A percentile compares a stretch with the other conserved stretches of the same genome.
Evolutionary conservation across 2,797 vertebrate species (phyloP).

Genomic region (Myotis planiceps): DNA sequence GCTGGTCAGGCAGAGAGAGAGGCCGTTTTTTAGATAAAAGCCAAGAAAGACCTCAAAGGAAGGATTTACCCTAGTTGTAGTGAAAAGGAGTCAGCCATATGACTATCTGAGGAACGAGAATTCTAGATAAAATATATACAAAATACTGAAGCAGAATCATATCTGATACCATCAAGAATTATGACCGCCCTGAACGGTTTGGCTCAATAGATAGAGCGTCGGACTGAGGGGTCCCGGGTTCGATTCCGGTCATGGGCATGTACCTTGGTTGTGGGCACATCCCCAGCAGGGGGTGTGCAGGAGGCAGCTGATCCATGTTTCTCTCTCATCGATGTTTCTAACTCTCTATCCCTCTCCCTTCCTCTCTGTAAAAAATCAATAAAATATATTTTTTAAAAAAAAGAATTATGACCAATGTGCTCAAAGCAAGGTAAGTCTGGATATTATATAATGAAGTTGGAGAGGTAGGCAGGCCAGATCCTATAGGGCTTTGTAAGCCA

Average conservation of each 20-base stretch:
- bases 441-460: neutral
- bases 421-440: neutral
- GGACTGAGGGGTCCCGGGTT: too few relatives aligned
- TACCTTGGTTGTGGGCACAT: too few relatives aligned
- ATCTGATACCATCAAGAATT: neutral
- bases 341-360: too few relatives aligned
- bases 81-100: neutral
- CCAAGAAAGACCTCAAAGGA: neutral
- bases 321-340: too few relatives aligned
- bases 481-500: neutral
- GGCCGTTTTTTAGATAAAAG: neutral
- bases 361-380: too few relatives aligned
- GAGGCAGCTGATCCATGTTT: too few relatives aligned
- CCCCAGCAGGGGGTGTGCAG: too few relatives aligned
- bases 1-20: neutral
- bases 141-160: neutral
- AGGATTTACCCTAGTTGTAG: neutral
- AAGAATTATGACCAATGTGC: neutral
- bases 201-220: too few relatives aligned
- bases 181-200: neutral
- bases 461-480: neutral
- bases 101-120: neutral
- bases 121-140: neutral
- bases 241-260: too few relatives aligned
- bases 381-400: too few relatives aligned